A percentile compares a stretch with the other conserved stretches of the same genome.
phyloP scores from a whole-genome alignment of 2,113 vertebrate species.

The Hirundichthys speculiger region DNA sequence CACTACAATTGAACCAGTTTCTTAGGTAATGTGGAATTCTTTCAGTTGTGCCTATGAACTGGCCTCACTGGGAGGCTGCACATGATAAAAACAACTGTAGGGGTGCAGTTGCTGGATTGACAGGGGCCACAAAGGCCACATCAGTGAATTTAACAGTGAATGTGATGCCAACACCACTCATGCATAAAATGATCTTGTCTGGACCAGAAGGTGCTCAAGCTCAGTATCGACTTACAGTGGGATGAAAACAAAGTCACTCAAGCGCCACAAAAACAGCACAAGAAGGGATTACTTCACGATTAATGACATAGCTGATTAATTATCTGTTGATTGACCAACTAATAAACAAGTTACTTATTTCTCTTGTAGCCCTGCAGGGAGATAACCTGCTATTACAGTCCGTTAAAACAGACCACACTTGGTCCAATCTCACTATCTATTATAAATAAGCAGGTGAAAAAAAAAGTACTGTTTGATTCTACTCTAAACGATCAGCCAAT shows the following conservation, averaged over 20 bases:
- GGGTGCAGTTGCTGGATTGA: neutral
- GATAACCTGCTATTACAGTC: no score
- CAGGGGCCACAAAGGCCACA: neutral
- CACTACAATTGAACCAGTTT: neutral
- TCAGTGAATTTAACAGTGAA: conserved; percentile 25
- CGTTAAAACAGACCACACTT: no score
- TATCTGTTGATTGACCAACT: neutral
- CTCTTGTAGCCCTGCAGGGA: no score
- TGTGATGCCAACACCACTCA: conserved; percentile 9
- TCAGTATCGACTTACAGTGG: conserved; percentile 11
- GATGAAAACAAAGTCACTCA: conserved; percentile 10
- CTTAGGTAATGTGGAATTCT: no score
- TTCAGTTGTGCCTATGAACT: no score
- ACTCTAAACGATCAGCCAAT: neutral
- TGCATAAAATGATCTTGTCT: conserved; percentile 31
- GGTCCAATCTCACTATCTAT: no score
- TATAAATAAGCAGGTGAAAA: neutral
- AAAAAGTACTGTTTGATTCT: neutral
- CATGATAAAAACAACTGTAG: no score
- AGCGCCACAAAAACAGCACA: neutral
- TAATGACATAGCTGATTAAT: neutral
- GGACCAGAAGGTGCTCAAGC: conserved; percentile 4
- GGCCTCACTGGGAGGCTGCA: no score
- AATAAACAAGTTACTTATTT: neutral
- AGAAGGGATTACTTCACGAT: neutral